Percentiles rank a stretch among this genome's conserved stretches.
phyloP scores from a whole-genome alignment of 2,113 vertebrate genomes.

The Malurus cyaneus region DNA sequence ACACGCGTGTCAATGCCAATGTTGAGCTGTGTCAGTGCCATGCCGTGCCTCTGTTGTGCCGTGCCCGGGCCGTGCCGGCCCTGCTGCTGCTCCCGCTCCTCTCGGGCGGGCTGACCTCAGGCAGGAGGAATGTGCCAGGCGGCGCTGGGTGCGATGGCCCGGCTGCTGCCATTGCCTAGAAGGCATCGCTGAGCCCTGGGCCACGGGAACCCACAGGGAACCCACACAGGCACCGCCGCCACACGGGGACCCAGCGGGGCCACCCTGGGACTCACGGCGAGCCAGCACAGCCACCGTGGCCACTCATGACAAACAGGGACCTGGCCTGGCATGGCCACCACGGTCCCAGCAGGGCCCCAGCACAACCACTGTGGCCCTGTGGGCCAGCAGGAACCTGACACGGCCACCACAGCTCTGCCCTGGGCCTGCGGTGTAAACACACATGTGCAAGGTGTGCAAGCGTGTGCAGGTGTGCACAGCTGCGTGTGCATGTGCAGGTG shows the following conservation, averaged over 20 bases:
- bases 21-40: neutral
- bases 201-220: neutral
- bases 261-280: neutral
- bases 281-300: neutral
- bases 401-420: neutral
- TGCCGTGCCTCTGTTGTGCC: neutral
- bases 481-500: neutral
- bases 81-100: neutral
- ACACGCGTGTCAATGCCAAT: neutral
- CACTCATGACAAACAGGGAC: neutral
- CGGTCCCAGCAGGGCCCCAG: neutral
- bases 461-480: accelerated
- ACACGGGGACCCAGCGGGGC: neutral
- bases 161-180: slow-evolving; percentile 27
- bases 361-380: neutral
- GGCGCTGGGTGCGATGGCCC: neutral
- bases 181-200: slow-evolving; percentile 6
- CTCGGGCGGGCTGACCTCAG: neutral
- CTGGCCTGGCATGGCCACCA: neutral
- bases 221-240: neutral
- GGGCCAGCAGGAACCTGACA: accelerated
- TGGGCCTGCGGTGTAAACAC: neutral
- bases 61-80: neutral
- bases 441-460: neutral
- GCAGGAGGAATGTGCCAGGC: neutral